Base-by-base conservation (phyloP, 1,140 invertebrate genomes). In the Drosophila yakuba region DNA sequence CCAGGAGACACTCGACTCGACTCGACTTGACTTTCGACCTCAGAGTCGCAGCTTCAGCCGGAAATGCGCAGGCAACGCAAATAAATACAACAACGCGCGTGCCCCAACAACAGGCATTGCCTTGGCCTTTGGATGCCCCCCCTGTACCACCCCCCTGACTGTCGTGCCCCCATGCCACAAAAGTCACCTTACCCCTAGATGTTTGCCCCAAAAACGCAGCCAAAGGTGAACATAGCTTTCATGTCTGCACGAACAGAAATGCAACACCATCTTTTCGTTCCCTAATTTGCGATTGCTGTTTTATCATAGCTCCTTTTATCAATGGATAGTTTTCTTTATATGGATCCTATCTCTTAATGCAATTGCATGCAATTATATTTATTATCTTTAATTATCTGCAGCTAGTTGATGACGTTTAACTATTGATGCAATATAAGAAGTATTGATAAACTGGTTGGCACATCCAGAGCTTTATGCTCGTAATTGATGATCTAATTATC, bases 11-110 rank as follows among this genome's bases (percentile, higher is more conserved):
- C 47, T 32, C 45, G 45, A 47, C 35, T 67, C 43, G 12, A 47
- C 35, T 67, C 43, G 20, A 35, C 35, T 47, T 38, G 61, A 62
- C 51, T 58, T 51, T 47, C 58, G 57, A 47, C 52, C 54, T 41
- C 74, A 48, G 55, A 47, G 55, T 14, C 56, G 38, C 51, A 58
- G 25, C 41, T 38, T 59, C 59, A 84, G 82, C 82, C 78, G 82
- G 82, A 86, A 86, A 84, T 84, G 80, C 67, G 57, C 17, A 64
- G 61, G 50, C 60, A 78, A 64, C 60, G 45, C 56, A 52, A 52
- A 15, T 32, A 74, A 45, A 14, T 51, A 36, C 36, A 20, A 23
- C 23, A 63, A 60, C 20, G 77, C 75, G 75, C 81, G 81, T 86
- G 81, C 76, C 72, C 56, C 64, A 41, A 72, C 71, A 79, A 84